phyloP scores from a whole-genome alignment of 2,888 invertebrate genomes.

The Andrena marginata region DNA sequence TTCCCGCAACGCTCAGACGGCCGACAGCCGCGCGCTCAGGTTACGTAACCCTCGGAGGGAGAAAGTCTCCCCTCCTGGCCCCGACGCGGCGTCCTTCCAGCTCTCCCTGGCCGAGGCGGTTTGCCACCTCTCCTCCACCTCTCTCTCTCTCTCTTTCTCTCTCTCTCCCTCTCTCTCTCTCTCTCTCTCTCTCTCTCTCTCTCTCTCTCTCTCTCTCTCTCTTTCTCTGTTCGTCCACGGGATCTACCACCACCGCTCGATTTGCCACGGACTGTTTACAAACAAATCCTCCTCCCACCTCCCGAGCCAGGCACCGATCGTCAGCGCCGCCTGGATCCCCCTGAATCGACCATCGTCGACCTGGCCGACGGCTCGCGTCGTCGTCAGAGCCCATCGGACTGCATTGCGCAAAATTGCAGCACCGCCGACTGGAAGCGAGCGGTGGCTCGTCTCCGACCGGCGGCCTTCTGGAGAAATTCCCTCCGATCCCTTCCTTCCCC shows the following conservation, averaged over 20 bases:
- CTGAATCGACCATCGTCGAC: slow-evolving; percentile 52
- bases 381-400: slow-evolving; percentile 64
- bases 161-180: slow-evolving; percentile 28
- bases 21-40: slow-evolving; percentile 68
- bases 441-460: slow-evolving; percentile 55
- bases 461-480: slow-evolving; percentile 62
- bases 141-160: slow-evolving; percentile 19
- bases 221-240: slow-evolving; percentile 39
- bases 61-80: slow-evolving; percentile 77
- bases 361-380: slow-evolving; percentile 13
- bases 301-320: slow-evolving; percentile 42
- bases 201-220: not conserved
- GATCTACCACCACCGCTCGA: slow-evolving; percentile 49
- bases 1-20: slow-evolving; percentile 76
- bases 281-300: slow-evolving; percentile 80
- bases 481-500: not conserved
- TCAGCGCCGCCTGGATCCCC: slow-evolving; percentile 56
- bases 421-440: slow-evolving; percentile 68
- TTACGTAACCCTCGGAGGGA: slow-evolving; percentile 82
- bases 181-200: slow-evolving; percentile 27
- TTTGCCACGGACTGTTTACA: slow-evolving; percentile 78
- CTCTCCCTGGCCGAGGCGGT: slow-evolving; percentile 21
- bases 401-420: slow-evolving; percentile 80
- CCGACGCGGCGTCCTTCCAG: slow-evolving; percentile 51
- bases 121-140: slow-evolving; percentile 33